Evolutionary conservation across 2,113 vertebrate species (phyloP).

Genomic region (Pomatostomus ruficeps): DNA sequence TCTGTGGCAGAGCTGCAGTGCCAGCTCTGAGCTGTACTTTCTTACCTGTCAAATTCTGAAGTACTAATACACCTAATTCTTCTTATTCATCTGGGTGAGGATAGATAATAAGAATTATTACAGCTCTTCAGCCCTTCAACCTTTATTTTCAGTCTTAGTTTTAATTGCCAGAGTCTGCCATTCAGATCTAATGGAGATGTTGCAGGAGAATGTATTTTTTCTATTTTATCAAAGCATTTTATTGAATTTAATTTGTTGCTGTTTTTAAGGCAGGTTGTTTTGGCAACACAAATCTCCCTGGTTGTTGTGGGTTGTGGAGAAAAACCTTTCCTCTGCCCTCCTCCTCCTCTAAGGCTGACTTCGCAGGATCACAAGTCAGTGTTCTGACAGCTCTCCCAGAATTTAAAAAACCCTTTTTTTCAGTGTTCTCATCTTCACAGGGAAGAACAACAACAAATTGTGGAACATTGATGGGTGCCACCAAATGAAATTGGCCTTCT

Average conservation of each 20-base stretch:
- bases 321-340: background rate
- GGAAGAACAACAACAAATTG: background rate
- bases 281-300: background rate
- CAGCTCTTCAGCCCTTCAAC: background rate
- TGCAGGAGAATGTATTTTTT: background rate
- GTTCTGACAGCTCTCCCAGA: background rate
- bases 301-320: background rate
- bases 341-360: background rate
- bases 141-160: background rate
- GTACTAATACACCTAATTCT: background rate
- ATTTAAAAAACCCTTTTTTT: background rate
- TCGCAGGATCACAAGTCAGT: background rate
- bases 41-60: background rate
- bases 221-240: background rate
- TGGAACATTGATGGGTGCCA: background rate
- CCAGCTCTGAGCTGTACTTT: background rate
- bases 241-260: background rate
- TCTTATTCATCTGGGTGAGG: background rate
- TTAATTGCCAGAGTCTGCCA: background rate
- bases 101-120: background rate
- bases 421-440: background rate
- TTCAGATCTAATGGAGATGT: background rate
- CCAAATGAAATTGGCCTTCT: background rate
- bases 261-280: background rate
- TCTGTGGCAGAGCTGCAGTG: background rate